Evolutionary conservation across 2,888 invertebrate species (phyloP), one percentile per base, ranked within the genome.

Genomic region (Eudemis profundana): DNA sequence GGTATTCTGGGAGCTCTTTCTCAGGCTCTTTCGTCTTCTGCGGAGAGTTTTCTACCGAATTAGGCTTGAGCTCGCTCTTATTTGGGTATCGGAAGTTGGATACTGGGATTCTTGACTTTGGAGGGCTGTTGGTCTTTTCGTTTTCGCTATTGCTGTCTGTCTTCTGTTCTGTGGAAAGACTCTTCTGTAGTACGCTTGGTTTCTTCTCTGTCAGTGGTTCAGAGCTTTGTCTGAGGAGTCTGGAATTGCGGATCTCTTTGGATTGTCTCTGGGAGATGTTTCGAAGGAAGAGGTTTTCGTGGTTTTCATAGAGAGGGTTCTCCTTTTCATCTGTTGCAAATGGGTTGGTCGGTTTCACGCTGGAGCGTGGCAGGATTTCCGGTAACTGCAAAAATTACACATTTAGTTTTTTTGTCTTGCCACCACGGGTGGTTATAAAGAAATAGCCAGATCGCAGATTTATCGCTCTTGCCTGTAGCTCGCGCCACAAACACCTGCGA

Each of bases 81-180:
- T 92, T 90, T 0, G 91, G 91, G 65, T 92, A 92, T 4, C 88
- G 75, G 71, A 93, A 93, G 65, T 89, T 92, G 0, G 92, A 89
- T 0, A 93, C 87, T 0, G 93, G 93, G 61, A 93, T 93, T 36
- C 92, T 74, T 0, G 89, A 89, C 68, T 85, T 85, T 0, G 86
- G 86, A 0, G 86, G 86, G 47, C 86, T 86, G 36, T 79, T 81
- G 4, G 68, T 56, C 4, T 69, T 79, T 0, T 80, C 81, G 2
- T 72, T 67, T 23, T 70, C 78, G 0, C 79, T 78, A 1, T 86
- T 82, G 50, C 77, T 80, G 69, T 64, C 64, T 0, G 63, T 56
- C 12, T 75, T 83, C 69, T 89, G 88, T 15, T 92, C 92, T 0
- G 87, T 87, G 0, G 92, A 91, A 0, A 88, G 72, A 62, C 90